Evolutionary conservation across 2,113 vertebrate species (phyloP).

Genomic region (Paratilapia polleni): DNA sequence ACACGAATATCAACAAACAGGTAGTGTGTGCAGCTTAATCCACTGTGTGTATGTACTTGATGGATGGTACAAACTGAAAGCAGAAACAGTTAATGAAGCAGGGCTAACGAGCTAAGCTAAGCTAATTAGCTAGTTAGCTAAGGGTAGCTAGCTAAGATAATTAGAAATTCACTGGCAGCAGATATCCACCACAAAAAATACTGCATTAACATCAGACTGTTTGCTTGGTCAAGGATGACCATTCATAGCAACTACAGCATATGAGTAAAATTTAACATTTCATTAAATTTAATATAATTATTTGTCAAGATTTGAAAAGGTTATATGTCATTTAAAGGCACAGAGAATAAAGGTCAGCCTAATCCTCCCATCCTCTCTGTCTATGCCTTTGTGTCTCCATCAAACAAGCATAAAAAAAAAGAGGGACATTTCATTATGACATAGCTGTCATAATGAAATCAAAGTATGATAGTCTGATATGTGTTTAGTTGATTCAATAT

Average conservation of each 20-base stretch:
- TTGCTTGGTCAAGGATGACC: background rate
- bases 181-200: too few relatives aligned
- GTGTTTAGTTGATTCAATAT: background rate
- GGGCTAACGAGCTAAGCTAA: background rate
- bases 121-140: background rate
- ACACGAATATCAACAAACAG: too few relatives aligned
- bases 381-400: background rate
- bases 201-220: background rate
- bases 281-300: too few relatives aligned
- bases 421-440: background rate
- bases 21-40: too few relatives aligned
- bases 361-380: background rate
- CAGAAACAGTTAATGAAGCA: too few relatives aligned
- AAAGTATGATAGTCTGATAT: background rate
- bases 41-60: too few relatives aligned
- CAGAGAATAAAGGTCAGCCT: background rate
- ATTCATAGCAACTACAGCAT: background rate
- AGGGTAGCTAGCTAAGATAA: too few relatives aligned
- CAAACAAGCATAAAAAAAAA: background rate
- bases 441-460: background rate
- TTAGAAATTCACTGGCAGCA: too few relatives aligned
- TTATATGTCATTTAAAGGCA: background rate
- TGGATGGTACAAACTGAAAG: too few relatives aligned
- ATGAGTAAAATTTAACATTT: background rate
- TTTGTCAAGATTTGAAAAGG: background rate